phyloP scores from a whole-genome alignment of 2,797 vertebrate genomes.

The Gymnocypris eckloni region DNA sequence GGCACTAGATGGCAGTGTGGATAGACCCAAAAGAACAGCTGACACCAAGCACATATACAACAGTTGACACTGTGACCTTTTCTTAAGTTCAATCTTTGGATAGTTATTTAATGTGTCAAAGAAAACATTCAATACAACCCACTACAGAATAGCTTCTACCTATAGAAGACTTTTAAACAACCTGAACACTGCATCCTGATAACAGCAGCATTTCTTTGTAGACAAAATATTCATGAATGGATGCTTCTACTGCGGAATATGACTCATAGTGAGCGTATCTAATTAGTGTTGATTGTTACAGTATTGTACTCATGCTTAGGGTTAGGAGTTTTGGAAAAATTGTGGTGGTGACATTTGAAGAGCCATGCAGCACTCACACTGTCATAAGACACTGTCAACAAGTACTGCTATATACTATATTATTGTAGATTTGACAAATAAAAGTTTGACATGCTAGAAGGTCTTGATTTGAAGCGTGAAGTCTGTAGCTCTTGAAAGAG shows the following conservation, averaged over 20 bases:
- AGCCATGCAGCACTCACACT: neutral
- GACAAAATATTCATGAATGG: neutral
- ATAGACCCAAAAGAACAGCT: slow-evolving; percentile 26
- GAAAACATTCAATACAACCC: neutral
- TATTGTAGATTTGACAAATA: slow-evolving; percentile 1
- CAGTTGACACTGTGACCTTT: slow-evolving; percentile 30
- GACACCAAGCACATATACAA: neutral
- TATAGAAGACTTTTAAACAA: neutral
- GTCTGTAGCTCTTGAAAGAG: neutral
- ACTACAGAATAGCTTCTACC: neutral
- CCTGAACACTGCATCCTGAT: neutral
- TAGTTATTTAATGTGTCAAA: neutral
- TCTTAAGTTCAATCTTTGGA: slow-evolving; percentile 27
- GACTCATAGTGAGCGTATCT: neutral
- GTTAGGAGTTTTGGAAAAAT: neutral
- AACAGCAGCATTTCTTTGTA: neutral
- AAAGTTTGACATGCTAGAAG: neutral
- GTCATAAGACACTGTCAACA: neutral
- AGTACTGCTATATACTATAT: slow-evolving; percentile 3
- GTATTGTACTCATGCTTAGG: neutral
- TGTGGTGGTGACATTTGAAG: neutral
- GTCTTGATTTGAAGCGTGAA: slow-evolving; percentile 8
- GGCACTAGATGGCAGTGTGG: slow-evolving; percentile 63
- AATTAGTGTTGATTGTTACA: neutral
- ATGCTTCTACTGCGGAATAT: neutral